Percentiles rank a stretch among this genome's conserved stretches.
Evolutionary conservation across 1,140 invertebrate species (phyloP).

Genomic region (Anoplophora glabripennis): DNA sequence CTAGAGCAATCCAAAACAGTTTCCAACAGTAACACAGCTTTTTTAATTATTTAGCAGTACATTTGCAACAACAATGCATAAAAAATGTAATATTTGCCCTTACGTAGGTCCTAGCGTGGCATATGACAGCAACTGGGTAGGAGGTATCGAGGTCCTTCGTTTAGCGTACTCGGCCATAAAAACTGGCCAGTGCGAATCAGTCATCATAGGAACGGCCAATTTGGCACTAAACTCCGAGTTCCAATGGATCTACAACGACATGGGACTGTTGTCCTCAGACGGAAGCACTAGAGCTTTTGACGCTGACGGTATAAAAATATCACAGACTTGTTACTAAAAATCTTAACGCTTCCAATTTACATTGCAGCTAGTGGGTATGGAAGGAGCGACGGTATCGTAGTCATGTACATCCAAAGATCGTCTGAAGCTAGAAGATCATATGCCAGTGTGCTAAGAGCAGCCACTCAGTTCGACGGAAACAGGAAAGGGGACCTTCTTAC

Average conservation of each 20-base stretch:
- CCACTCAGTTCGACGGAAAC: conserved; percentile 63
- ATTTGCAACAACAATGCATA: too few species aligned
- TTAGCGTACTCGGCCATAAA: conserved; percentile 62
- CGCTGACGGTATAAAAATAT: conserved; percentile 54
- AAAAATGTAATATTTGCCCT: too few species aligned
- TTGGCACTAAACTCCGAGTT: conserved; percentile 64
- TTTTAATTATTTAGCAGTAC: too few species aligned
- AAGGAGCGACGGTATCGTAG: conserved; percentile 74
- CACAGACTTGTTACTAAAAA: background rate
- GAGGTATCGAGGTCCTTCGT: conserved; percentile 64
- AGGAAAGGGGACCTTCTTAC: conserved; percentile 55
- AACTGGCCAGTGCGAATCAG: conserved; percentile 64
- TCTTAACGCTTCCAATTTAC: conserved; percentile 32
- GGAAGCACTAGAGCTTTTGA: conserved; percentile 72
- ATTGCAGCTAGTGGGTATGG: conserved; percentile 70
- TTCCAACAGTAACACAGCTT: too few species aligned
- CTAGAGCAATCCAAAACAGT: too few species aligned
- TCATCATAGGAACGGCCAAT: conserved; percentile 64
- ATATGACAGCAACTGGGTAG: conserved; percentile 70
- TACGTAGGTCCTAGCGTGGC: conserved; percentile 70
- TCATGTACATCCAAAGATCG: conserved; percentile 78
- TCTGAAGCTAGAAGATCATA: conserved; percentile 76
- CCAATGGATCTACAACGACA: conserved; percentile 57
- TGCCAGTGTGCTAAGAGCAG: conserved; percentile 59
- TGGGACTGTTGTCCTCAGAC: conserved; percentile 63